Conservation (phyloP, 2,797 vertebrate species). For the Helarctos malayanus region DNA sequence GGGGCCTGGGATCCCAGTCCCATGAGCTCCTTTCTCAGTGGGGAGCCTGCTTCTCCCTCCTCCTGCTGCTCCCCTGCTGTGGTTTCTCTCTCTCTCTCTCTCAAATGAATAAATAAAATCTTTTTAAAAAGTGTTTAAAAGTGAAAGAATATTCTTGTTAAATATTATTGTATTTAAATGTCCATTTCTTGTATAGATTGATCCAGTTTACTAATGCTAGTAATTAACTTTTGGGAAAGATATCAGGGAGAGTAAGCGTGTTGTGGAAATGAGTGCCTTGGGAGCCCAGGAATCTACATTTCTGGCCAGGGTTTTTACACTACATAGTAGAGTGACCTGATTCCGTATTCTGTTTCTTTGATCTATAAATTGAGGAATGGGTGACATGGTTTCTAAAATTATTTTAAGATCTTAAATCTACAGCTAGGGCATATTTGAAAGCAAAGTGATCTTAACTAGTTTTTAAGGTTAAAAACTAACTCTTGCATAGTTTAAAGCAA, state of each 20-base stretch:
- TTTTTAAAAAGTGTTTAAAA: no score
- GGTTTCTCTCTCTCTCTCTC: background rate
- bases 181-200: background rate
- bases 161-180: background rate
- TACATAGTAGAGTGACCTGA: background rate
- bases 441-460: background rate
- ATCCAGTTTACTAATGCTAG: background rate
- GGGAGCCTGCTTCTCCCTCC: background rate
- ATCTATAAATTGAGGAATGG: background rate
- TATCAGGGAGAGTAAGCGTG: accelerated
- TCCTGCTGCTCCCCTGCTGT: no score
- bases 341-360: background rate
- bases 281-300: background rate
- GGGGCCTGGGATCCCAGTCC: background rate
- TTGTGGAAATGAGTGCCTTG: background rate
- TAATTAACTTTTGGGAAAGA: background rate
- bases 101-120: background rate
- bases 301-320: background rate
- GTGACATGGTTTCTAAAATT: background rate
- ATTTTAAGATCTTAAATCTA: background rate
- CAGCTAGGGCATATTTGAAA: background rate
- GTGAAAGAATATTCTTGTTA: background rate
- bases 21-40: no score
- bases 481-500: background rate
- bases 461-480: background rate